Evolutionary conservation across 2,113 vertebrate genomes (phyloP).

Genomic region (Gnathochromis pfefferi): DNA sequence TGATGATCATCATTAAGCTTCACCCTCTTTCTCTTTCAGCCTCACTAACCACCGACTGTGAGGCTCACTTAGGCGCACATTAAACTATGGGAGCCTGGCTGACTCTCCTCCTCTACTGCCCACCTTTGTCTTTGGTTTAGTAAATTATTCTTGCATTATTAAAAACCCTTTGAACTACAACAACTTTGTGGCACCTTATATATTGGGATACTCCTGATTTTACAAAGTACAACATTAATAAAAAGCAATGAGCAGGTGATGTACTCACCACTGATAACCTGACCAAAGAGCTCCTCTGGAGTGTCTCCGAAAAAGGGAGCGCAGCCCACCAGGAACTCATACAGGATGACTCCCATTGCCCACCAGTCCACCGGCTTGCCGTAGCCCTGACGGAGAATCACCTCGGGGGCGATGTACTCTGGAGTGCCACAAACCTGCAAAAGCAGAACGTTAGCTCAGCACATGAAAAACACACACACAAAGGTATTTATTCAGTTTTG

Average conservation of each 20-base stretch:
- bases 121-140: neutral
- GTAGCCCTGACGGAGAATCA: slow-evolving; percentile 94
- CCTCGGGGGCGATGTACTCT: slow-evolving; percentile 95
- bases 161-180: neutral
- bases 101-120: neutral
- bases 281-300: slow-evolving; percentile 93
- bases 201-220: neutral
- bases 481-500: neutral
- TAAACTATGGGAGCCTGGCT: neutral
- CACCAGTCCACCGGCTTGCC: slow-evolving; percentile 98
- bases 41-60: neutral
- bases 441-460: rapidly evolving
- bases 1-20: neutral
- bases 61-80: neutral
- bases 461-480: neutral
- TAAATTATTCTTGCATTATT: neutral
- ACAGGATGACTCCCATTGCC: slow-evolving; percentile 96
- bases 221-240: neutral
- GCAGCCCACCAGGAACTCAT: slow-evolving; percentile 92
- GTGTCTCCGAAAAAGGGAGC: slow-evolving; percentile 97
- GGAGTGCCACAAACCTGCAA: slow-evolving; percentile 92
- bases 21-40: neutral
- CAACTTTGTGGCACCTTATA: neutral
- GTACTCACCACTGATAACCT: slow-evolving; percentile 90
- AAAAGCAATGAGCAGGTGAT: neutral